A percentile compares a stretch with the other conserved stretches of the same genome.
These are phyloP conservation scores for Brachionus asplanchnoidis DNA, from an alignment of 1,140 invertebrate genomes.

Conservation along the genomic window DNA sequence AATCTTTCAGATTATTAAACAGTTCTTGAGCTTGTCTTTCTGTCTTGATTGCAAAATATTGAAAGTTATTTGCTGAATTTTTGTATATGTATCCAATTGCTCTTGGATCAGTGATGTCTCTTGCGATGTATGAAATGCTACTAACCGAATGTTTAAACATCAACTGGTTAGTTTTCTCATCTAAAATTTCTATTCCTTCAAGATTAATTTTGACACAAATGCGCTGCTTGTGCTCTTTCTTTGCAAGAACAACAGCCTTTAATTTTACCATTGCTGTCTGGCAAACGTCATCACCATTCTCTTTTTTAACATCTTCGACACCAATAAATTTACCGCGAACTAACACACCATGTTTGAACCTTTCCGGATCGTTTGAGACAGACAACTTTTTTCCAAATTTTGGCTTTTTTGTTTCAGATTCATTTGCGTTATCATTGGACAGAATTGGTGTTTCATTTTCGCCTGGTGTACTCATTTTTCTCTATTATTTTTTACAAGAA, in stretches of 20 bases:
- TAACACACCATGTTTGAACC: slow-evolving; percentile 21
- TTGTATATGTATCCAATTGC: slow-evolving; percentile 33
- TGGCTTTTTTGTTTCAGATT: background rate
- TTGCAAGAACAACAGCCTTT: slow-evolving; percentile 14
- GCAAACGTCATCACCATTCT: slow-evolving; percentile 22
- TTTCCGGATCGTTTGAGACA: background rate
- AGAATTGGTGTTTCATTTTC: background rate
- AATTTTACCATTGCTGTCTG: slow-evolving; percentile 40
- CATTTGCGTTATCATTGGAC: background rate
- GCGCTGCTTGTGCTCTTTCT: slow-evolving; percentile 33
- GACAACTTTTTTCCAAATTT: background rate
- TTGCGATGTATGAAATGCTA: slow-evolving; percentile 33
- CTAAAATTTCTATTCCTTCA: slow-evolving; percentile 31
- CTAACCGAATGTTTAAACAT: slow-evolving; percentile 29
- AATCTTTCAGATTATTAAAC: slow-evolving; percentile 38
- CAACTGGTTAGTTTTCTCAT: slow-evolving; percentile 34
- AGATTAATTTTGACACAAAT: slow-evolving; percentile 37
- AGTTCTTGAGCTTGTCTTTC: slow-evolving; percentile 10
- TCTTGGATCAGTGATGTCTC: slow-evolving; percentile 27
- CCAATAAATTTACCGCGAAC: slow-evolving; percentile 39
- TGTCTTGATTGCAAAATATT: slow-evolving; percentile 42
- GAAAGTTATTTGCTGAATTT: background rate
- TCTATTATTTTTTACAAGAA: background rate
- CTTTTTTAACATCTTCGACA: slow-evolving; percentile 28
- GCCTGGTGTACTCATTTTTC: background rate